Base-by-base conservation (phyloP, 2,888 invertebrate genomes). In the Macroteleia sp. region DNA sequence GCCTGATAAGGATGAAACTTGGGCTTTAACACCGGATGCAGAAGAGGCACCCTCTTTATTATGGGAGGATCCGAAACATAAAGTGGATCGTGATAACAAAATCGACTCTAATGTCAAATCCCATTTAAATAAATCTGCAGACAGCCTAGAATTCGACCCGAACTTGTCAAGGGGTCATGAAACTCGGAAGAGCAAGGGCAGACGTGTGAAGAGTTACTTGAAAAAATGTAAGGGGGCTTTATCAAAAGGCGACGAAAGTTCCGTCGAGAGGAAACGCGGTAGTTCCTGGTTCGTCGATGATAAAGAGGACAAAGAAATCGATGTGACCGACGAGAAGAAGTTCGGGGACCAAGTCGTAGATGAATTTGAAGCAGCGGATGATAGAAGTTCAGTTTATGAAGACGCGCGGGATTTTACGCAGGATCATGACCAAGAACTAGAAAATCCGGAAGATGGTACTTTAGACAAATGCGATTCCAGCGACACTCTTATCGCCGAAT, bases 161-260 rank as follows among this genome's bases (percentile, higher is more conserved):
- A 89, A 87, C 50, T 69, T 91, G 16, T 83, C 87, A 0, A 88
- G 92, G 4, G 87, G 90, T 34, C 88, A 89, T 67, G 93, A 93
- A 81, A 89, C 88, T 9, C 91, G 93, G 9, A 92, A 92, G 84
- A 93, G 93, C 83, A 93, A 92, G 85, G 91, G 93, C 12, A 92
- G 93, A 83, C 91, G 92, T 50, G 93, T 93, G 17, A 93, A 93
- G 85, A 93, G 92, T 78, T 93, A 93, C 83, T 85, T 93, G 52
- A 92, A 92, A 82, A 91, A 90, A 50, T 93, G 93, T 84, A 93
- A 93, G 86, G 92, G 92, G 57, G 93, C 91, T 0, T 84, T 93
- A 5, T 89, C 89, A 25, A 86, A 84, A 39, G 81, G 80, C 52
- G 87, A 84, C 17, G 90, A 90, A 61, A 71, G 74, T 12, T 79